Evolutionary conservation across 2,113 vertebrate genomes (phyloP).

Genomic region (Oxygymnocypris stewartii): DNA sequence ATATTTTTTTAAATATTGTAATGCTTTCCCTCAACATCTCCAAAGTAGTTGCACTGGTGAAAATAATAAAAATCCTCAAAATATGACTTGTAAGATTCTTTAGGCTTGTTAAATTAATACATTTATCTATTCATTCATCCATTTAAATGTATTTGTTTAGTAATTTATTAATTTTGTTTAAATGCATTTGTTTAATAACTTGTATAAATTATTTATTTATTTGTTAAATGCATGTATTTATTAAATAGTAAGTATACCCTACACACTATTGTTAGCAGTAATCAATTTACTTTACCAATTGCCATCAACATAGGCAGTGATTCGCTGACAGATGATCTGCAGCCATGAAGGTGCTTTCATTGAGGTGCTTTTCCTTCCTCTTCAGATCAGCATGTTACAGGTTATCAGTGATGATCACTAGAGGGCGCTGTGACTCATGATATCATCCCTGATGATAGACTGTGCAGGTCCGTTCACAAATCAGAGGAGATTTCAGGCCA

Average conservation of each 20-base stretch:
- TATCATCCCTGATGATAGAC: neutral
- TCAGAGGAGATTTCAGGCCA: neutral
- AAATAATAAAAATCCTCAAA: neutral
- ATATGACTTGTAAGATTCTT: neutral
- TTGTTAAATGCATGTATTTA: neutral
- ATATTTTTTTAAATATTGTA: neutral
- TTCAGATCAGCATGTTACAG: neutral
- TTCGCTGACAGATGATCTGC: slow-evolving; percentile 26
- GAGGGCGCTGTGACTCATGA: slow-evolving; percentile 64
- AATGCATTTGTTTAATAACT: neutral
- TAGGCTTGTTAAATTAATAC: neutral
- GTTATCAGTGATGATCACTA: slow-evolving; percentile 63
- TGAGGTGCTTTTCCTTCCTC: neutral
- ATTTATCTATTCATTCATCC: neutral
- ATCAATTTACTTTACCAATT: too few relatives aligned
- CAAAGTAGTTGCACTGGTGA: neutral
- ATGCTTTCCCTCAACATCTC: neutral
- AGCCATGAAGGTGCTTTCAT: too few relatives aligned
- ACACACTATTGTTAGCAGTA: too few relatives aligned
- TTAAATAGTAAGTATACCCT: neutral
- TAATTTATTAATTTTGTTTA: neutral
- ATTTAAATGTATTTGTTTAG: neutral
- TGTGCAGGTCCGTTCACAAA: neutral
- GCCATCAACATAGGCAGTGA: neutral
- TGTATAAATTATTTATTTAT: too few relatives aligned